Evolutionary conservation across 2,888 invertebrate species (phyloP).

Genomic region (Keiferia lycopersicella): DNA sequence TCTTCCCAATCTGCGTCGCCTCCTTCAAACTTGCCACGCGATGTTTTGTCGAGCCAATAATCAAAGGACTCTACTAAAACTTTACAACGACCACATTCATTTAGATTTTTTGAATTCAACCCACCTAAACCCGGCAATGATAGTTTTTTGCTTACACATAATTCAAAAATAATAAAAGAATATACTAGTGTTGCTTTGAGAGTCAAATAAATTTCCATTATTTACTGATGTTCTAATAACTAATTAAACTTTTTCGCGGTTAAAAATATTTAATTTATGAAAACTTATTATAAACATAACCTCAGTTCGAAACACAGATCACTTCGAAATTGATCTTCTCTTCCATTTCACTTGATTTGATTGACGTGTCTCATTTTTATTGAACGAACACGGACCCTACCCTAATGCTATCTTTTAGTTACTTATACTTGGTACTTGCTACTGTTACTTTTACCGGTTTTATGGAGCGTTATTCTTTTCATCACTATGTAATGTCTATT

Average conservation of each 20-base stretch:
- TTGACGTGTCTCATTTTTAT: constrained; percentile 9
- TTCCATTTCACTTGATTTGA: not conserved
- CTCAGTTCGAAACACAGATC: not conserved
- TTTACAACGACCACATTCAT: constrained; percentile 86
- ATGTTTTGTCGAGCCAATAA: constrained; percentile 89
- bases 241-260: not conserved
- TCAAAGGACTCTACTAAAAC: constrained; percentile 87
- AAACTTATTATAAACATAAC: constrained; percentile 12
- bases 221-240: not conserved
- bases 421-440: too few species aligned
- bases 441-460: too few species aligned
- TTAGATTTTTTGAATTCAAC: constrained; percentile 35
- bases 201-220: constrained; percentile 7
- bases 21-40: constrained; percentile 93
- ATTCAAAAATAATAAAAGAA: constrained; percentile 40
- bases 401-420: too few species aligned
- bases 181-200: constrained; percentile 36
- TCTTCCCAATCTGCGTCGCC: constrained; percentile 98
- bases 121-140: constrained; percentile 35
- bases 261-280: not conserved
- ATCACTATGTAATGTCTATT: too few species aligned
- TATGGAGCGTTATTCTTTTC: too few species aligned
- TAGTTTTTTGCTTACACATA: constrained; percentile 42
- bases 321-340: not conserved
- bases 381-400: not conserved